Evolutionary conservation across 2,113 vertebrate species (phyloP), one percentile per base, ranked within the genome.

Genomic region (Puntigrus tetrazona): DNA sequence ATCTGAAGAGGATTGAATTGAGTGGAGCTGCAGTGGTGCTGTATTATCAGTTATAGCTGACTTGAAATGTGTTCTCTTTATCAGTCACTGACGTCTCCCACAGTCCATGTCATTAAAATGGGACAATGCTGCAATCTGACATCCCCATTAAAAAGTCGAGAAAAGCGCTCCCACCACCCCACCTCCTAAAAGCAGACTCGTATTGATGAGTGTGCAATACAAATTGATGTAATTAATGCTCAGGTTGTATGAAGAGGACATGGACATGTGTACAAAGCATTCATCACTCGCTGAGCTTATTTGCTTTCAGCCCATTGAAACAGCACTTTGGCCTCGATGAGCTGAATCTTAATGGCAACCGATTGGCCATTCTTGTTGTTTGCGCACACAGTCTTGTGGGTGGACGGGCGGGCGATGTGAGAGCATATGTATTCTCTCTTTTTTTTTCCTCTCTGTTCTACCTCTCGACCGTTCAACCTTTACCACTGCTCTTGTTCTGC

Each of bases 201-300:
- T 92, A 93, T 92, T 93, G 93, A 94, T 94, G 93, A 93, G 89
- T 75, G 88, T 77, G 90, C 91, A 90, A 91, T 91, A 90, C 90
- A 92, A 92, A 91, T 92, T 87, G 91, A 90, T 92, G 91, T 94
- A 94, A 93, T 94, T 92, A 94, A 94, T 94, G 92, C 84, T 86
- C 87, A 86, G 89, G 92, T 93, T 93, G 91, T 92, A 90, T 88
- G 88, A 90, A 88, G 90, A 90, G 91, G 92, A 94, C 92, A 80
- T 89, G 88, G 89, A 89, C 85, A 84, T 86, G 36, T 77, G 88
- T 89, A 88, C 78, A 90, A 89, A 90, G 89, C 89, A 94, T 94
- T 94, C 90, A 94, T 94, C 93, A 95, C 91, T 72, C 45, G 1
- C 61, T 82, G 69, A 81, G 87, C 84, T 84, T 86, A 90, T 91